phyloP scores from a whole-genome alignment of 1,140 invertebrate genomes.

The Brachionus paranguensis region DNA sequence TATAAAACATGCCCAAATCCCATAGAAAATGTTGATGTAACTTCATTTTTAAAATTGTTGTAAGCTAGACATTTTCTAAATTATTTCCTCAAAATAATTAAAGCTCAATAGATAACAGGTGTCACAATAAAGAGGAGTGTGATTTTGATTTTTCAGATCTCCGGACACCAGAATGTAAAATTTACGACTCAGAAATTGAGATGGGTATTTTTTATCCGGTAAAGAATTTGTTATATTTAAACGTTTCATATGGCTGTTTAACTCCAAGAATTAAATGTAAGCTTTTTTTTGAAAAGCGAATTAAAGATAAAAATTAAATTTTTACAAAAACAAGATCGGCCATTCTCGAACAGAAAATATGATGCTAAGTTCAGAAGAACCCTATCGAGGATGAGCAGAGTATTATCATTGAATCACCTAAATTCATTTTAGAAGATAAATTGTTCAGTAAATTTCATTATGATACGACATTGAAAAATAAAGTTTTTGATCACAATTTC shows the following conservation, averaged over 20 bases:
- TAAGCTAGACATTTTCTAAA: not conserved
- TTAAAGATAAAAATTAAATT: not conserved
- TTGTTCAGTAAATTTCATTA: not conserved
- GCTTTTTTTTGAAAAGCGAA: not conserved
- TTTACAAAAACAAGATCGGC: not conserved
- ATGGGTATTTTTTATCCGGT: not conserved
- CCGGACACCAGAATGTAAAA: not conserved
- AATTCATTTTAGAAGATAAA: not conserved
- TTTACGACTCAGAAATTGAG: not conserved
- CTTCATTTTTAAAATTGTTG: not conserved
- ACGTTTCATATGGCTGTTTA: constrained; percentile 18
- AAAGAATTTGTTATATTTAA: not conserved
- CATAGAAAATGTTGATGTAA: not conserved
- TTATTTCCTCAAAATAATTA: not conserved
- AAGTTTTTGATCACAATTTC: not conserved
- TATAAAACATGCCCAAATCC: not conserved
- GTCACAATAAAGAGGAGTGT: constrained; percentile 27
- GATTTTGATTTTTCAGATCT: constrained; percentile 10
- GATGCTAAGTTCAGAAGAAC: not conserved
- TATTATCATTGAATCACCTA: not conserved
- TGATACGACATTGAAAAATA: not conserved
- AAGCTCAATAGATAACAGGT: not conserved
- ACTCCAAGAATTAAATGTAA: constrained; percentile 32
- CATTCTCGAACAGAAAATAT: not conserved
- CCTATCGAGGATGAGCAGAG: not conserved